Evolutionary conservation across 2,888 invertebrate species (phyloP).

Genomic region (Leptinotarsa haldemani): DNA sequence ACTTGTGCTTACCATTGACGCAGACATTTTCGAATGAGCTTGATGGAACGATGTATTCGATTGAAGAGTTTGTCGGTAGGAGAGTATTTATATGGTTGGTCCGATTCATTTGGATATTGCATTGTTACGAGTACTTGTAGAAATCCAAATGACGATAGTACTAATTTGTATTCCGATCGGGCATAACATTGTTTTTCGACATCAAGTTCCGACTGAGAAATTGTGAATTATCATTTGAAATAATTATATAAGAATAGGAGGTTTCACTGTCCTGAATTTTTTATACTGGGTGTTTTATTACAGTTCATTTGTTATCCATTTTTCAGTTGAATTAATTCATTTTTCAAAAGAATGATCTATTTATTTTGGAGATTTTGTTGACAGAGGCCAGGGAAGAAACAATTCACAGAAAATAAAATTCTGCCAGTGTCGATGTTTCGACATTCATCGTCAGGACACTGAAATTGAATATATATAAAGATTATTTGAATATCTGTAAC

Average conservation of each 20-base stretch:
- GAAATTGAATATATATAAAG: too few species aligned
- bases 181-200: conserved; percentile 1
- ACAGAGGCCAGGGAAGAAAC: too few species aligned
- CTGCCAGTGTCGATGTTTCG: too few species aligned
- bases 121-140: conserved; percentile 32
- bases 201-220: background rate
- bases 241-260: background rate
- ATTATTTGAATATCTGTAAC: too few species aligned
- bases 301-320: too few species aligned
- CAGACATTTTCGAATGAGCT: background rate
- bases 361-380: too few species aligned
- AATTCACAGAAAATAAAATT: too few species aligned
- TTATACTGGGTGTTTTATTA: background rate
- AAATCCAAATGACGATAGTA: conserved; percentile 26
- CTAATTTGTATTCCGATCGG: background rate
- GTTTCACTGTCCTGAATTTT: background rate
- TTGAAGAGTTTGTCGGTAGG: conserved; percentile 22
- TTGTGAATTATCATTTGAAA: conserved; percentile 8
- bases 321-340: too few species aligned
- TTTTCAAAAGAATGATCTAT: too few species aligned
- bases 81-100: conserved; percentile 38
- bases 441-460: too few species aligned
- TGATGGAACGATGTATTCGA: background rate
- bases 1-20: background rate
- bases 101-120: conserved; percentile 28